Base-by-base conservation (phyloP, 2,797 vertebrate genomes). In the Leuciscus waleckii region DNA sequence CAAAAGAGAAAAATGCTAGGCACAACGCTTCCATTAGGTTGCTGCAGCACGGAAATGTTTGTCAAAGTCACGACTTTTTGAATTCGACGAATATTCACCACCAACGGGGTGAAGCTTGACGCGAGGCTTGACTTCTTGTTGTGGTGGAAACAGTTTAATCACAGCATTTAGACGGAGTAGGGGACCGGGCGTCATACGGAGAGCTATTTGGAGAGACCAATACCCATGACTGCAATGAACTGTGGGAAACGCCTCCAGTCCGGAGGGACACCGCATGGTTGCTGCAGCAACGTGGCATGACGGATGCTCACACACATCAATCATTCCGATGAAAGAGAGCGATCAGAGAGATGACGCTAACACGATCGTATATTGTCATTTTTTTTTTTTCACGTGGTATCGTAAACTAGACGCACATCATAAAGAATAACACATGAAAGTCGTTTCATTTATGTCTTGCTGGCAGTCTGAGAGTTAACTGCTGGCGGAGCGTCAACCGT, bases 361-460 rank as follows among this genome's bases (percentile, higher is more conserved):
- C 11, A 10, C 16, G 14, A 41, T 80, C 26, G 46, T 58, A 63
- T 67, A 80, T 85, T 49, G 46, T 32, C 78, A 21, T 54, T 56
- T 21, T 5, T 46, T 54, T 56, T 21, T 5, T 46, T 46, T 71
- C 54, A 3, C 43, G 83, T 63, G 90, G 90, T 89, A 86, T 83
- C n/a, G 79, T 88, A 84, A 88, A 91, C 58, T 85, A 83, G 91
- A 89, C 83, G 71, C 87, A 92, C 91, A 87, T 87, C 90, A 91
- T 81, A 88, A 88, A 84, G 90, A 92, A 92, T 92, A 92, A 93
- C 82, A 90, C 88, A 91, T 92, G 84, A 92, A 87, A 41, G 75
- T 43, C 54, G 46, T 81, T 26, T 81, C 29, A 67, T 89, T 84
- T 84, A 49, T 89, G 74, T 79, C 41, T 80, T 35, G 83, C 32